Evolutionary conservation across 2,113 vertebrate genomes (phyloP).

Genomic region (Anguilla rostrata): DNA sequence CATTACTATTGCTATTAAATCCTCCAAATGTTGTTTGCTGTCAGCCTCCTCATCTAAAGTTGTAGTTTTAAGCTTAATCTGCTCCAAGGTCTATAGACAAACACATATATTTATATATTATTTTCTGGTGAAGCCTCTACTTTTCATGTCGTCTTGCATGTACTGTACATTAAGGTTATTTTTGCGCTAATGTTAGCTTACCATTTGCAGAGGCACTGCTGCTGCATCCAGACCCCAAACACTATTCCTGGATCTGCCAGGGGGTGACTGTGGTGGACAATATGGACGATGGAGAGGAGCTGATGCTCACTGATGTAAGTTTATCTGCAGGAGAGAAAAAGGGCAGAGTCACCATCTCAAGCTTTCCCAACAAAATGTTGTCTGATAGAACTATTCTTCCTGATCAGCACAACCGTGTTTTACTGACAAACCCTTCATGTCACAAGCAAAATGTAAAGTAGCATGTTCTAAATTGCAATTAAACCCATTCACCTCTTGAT

Average conservation of each 20-base stretch:
- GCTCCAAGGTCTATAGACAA: neutral
- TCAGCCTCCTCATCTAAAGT: neutral
- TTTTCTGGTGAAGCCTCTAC: neutral
- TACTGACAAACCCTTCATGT: neutral
- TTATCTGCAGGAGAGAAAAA: neutral
- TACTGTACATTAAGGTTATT: constrained; percentile 1
- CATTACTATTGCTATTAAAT: neutral
- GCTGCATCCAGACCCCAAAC: constrained; percentile 50
- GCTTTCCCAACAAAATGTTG: neutral
- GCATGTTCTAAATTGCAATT: neutral
- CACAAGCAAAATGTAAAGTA: neutral
- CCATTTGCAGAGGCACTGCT: constrained; percentile 52
- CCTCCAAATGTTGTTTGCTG: neutral
- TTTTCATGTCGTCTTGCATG: neutral
- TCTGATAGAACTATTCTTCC: neutral
- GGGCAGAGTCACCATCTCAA: neutral
- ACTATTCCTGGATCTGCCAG: constrained; percentile 61
- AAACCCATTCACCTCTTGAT: neutral
- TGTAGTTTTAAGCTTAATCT: neutral
- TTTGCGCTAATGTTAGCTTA: neutral
- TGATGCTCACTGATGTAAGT: constrained; percentile 54
- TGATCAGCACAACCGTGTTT: neutral
- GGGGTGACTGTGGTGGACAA: constrained; percentile 58
- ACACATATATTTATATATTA: neutral
- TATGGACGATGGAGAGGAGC: constrained; percentile 54